These are phyloP conservation scores for Dolomedes plantarius DNA, from an alignment of 2,888 invertebrate species.

Conservation along the genomic window DNA sequence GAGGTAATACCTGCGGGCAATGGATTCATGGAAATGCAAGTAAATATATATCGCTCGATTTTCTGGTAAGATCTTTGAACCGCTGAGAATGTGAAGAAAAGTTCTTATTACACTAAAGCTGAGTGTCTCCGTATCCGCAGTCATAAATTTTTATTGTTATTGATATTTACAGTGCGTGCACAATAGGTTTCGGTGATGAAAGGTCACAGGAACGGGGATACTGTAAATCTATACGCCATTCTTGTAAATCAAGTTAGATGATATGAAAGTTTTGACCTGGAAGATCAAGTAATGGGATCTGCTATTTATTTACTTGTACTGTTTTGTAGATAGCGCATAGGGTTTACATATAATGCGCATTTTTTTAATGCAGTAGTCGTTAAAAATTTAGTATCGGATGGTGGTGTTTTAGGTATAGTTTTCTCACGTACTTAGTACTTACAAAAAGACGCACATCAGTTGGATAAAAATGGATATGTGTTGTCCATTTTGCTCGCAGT, in stretches of 20 bases:
- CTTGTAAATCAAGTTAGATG: not conserved
- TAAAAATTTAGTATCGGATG: no score
- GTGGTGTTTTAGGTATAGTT: no score
- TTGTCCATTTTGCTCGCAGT: no score
- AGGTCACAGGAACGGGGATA: not conserved
- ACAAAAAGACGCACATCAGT: no score
- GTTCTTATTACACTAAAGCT: not conserved
- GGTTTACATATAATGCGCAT: no score
- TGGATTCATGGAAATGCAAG: not conserved
- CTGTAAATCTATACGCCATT: not conserved
- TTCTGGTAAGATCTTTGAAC: not conserved
- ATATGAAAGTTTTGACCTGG: not conserved
- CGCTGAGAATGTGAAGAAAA: not conserved
- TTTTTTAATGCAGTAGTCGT: no score
- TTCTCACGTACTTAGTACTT: no score
- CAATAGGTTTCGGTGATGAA: not conserved
- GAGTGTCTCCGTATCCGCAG: not conserved
- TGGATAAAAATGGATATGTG: no score
- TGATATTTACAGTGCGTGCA: not conserved
- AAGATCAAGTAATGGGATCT: not conserved
- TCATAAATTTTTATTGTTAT: not conserved
- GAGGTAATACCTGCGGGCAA: not conserved
- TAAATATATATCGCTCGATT: not conserved
- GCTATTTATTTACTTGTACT: no score
- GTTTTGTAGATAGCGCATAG: no score